phyloP scores from a whole-genome alignment of 2,888 invertebrate genomes.

The Gryllus longicercus region DNA sequence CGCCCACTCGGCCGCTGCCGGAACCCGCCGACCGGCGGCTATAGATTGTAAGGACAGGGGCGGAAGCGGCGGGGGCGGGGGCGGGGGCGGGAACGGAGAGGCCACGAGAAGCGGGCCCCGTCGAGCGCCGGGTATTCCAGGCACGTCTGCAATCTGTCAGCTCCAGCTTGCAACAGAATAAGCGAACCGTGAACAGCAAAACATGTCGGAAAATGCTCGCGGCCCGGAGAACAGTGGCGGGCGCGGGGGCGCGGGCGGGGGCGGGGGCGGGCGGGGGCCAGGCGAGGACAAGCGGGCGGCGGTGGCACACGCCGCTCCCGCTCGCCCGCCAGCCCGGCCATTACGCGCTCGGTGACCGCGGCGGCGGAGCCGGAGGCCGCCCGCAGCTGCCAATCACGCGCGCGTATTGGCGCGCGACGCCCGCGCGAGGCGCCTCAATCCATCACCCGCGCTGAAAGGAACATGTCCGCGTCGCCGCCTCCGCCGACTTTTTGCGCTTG shows the following conservation, averaged over 20 bases:
- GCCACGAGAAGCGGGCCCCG: neutral
- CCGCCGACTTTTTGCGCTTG: no score
- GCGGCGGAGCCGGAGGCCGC: no score
- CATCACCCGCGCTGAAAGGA: no score
- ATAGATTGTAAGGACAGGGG: neutral
- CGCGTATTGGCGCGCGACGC: no score
- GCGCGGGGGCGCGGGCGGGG: neutral
- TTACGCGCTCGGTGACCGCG: no score
- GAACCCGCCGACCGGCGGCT: conserved; percentile 8
- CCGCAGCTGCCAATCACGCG: no score
- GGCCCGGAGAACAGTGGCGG: neutral
- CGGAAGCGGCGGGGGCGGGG: neutral
- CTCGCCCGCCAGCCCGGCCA: no score
- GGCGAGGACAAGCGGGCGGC: neutral
- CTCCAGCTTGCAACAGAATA: neutral
- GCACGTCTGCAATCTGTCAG: neutral
- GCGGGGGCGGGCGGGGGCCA: neutral
- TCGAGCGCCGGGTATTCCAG: neutral
- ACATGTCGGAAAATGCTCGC: neutral
- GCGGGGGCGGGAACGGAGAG: neutral
- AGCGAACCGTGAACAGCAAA: conserved; percentile 17
- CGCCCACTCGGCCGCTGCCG: neutral
- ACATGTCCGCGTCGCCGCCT: no score
- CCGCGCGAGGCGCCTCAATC: no score
- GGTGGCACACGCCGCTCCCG: no score